phyloP scores from a whole-genome alignment of 2,888 invertebrate genomes.

The Autographa pulchrina region DNA sequence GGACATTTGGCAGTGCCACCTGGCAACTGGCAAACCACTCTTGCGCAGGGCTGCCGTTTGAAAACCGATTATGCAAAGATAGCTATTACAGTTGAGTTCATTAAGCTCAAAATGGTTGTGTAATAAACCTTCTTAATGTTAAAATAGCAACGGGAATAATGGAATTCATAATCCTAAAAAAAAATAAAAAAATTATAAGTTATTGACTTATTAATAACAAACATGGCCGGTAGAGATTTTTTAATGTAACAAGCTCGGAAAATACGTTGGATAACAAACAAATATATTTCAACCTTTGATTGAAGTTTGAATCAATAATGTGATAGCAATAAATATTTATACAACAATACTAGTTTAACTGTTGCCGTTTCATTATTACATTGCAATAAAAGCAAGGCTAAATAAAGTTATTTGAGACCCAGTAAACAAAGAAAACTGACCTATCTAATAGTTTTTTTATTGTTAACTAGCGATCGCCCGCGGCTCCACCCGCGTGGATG shows the following conservation, averaged over 20 bases:
- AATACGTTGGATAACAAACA: background rate
- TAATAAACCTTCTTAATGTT: background rate
- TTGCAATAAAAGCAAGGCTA: background rate
- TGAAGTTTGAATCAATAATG: conserved; percentile 3
- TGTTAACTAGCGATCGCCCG: no score
- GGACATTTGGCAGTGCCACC: conserved; percentile 56
- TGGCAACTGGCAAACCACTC: conserved; percentile 47
- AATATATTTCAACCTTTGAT: background rate
- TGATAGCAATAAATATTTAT: background rate
- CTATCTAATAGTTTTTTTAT: no score
- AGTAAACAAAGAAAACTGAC: no score
- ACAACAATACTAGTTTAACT: background rate
- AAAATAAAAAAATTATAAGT: no score
- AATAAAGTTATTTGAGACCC: background rate
- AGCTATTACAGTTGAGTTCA: background rate
- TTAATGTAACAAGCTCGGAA: background rate
- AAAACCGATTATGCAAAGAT: conserved; percentile 15
- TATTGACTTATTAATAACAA: no score
- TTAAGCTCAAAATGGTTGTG: background rate
- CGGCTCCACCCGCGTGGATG: no score
- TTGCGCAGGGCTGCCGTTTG: conserved; percentile 49
- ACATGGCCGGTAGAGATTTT: background rate
- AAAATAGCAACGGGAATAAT: background rate
- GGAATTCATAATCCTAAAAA: no score
- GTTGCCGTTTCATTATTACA: background rate